These are phyloP conservation scores for Ctenodactylus gundi DNA, from an alignment of 2,113 vertebrate genomes.

Conservation along the genomic window DNA sequence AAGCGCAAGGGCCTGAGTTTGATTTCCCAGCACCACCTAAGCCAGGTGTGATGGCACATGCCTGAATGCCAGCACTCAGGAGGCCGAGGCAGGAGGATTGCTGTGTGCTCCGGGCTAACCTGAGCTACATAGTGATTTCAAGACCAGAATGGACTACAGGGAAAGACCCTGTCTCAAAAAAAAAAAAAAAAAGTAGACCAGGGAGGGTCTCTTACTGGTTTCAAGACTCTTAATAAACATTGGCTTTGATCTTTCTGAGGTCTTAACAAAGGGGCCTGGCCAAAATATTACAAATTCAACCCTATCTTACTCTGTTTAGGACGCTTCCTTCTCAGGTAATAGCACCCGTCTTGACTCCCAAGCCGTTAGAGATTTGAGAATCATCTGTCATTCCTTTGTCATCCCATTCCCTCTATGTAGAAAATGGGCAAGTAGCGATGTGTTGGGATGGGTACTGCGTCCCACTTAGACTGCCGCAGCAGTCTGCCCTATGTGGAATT, in stretches of 20 bases:
- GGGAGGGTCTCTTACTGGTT: background rate
- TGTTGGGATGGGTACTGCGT: background rate
- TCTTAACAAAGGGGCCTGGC: conserved; percentile 51
- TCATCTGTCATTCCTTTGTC: conserved; percentile 1
- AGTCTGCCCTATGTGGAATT: background rate
- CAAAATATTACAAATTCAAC: too few species aligned
- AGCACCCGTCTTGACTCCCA: background rate
- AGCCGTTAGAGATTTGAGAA: conserved; percentile 29
- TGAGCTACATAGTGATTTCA: too few species aligned
- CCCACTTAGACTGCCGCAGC: background rate
- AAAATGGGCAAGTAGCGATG: background rate
- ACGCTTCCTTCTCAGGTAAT: background rate
- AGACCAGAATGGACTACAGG: too few species aligned
- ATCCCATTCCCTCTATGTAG: background rate
- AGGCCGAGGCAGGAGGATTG: too few species aligned
- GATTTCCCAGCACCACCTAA: too few species aligned
- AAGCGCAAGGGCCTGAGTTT: too few species aligned
- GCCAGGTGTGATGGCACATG: too few species aligned
- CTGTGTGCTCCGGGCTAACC: too few species aligned
- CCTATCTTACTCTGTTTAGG: background rate
- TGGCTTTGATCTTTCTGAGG: conserved; percentile 33
- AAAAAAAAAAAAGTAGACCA: too few species aligned
- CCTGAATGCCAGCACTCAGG: too few species aligned
- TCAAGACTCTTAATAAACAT: background rate
- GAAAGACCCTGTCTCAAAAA: too few species aligned